phyloP scores from a whole-genome alignment of 2,888 invertebrate genomes.

The Cantharis flavilabris region DNA sequence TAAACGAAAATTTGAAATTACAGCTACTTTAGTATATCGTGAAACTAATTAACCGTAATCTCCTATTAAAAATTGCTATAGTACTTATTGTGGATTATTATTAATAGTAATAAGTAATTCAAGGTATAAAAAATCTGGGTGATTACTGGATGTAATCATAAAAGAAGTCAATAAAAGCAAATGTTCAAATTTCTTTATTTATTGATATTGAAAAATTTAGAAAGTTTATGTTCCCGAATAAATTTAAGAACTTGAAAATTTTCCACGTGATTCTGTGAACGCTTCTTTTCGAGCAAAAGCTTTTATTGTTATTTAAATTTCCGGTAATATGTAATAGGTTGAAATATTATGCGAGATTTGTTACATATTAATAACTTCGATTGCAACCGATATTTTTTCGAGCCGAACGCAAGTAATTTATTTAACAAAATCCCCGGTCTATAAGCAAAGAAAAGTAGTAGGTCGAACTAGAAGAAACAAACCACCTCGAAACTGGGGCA shows the following conservation, averaged over 20 bases:
- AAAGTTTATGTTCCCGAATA: neutral
- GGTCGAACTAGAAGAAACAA: constrained; percentile 12
- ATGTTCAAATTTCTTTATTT: neutral
- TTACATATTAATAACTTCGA: neutral
- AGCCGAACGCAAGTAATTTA: neutral
- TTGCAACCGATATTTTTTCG: neutral
- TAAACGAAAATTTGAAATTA: neutral
- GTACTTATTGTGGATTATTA: neutral
- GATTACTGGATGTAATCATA: neutral
- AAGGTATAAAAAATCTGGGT: neutral
- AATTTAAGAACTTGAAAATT: neutral
- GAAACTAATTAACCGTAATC: neutral
- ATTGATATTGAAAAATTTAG: neutral
- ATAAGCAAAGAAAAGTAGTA: constrained; percentile 10
- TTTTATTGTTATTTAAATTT: neutral
- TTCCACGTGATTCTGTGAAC: neutral
- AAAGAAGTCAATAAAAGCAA: neutral
- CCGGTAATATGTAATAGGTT: neutral
- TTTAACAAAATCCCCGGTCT: constrained; percentile 3
- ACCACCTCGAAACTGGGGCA: constrained; percentile 9
- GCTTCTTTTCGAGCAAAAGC: neutral
- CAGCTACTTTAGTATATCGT: neutral
- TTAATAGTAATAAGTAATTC: neutral
- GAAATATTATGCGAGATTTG: neutral
- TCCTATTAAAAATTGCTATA: neutral